Conservation (phyloP, 2,113 vertebrate genomes). For the Rattus rattus region DNA sequence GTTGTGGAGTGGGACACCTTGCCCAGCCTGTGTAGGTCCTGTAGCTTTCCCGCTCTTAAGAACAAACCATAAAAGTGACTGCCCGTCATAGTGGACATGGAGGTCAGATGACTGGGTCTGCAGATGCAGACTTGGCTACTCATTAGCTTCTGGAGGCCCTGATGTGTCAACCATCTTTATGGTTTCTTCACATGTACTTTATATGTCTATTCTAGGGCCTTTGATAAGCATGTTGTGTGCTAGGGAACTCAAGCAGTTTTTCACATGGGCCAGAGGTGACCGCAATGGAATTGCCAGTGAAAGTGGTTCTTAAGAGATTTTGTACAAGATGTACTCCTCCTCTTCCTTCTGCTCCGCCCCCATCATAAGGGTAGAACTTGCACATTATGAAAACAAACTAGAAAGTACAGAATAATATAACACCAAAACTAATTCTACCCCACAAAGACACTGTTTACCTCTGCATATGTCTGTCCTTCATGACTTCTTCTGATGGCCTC, state of each 20-base stretch:
- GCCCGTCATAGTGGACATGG: background rate
- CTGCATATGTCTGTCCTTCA: background rate
- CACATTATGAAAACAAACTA: background rate
- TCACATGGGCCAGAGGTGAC: background rate
- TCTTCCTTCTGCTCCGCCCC: background rate
- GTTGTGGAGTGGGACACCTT: background rate
- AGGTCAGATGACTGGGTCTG: background rate
- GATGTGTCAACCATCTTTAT: background rate
- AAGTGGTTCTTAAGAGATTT: background rate
- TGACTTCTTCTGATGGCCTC: background rate
- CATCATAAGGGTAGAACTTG: background rate
- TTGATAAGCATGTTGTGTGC: background rate
- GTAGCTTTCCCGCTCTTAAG: too few species aligned
- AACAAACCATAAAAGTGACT: background rate
- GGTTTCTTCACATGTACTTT: background rate
- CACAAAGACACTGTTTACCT: background rate
- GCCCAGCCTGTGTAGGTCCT: background rate
- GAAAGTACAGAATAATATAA: conserved; percentile 24
- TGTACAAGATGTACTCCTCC: background rate
- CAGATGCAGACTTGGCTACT: background rate
- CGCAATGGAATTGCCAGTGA: background rate
- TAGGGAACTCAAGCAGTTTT: background rate
- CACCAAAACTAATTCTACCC: background rate
- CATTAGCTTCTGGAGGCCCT: background rate
- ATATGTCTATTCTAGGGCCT: background rate